Conservation (phyloP, 2,888 invertebrate species). For the Brenthis ino region DNA sequence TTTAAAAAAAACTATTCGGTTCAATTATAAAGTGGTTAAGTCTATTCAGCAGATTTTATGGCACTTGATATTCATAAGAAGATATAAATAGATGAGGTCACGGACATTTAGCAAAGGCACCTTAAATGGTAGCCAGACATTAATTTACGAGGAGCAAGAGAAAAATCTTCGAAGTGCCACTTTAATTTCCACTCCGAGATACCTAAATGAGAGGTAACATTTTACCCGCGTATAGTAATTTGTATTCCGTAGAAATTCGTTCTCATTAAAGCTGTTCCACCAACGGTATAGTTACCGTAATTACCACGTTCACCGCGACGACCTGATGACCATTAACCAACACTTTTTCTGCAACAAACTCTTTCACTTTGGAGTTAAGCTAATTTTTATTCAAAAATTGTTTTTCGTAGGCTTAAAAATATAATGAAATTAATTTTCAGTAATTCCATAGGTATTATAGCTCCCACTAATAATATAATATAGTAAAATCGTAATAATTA, state of each 20-base stretch:
- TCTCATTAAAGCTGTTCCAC: constrained; percentile 39
- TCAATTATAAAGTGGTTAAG: too few species aligned
- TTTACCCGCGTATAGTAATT: constrained; percentile 41
- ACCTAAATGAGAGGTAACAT: constrained; percentile 42
- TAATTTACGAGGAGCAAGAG: constrained; percentile 39
- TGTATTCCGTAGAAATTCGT: constrained; percentile 42
- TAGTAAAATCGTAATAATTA: background rate
- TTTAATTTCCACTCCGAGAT: constrained; percentile 39
- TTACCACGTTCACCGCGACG: constrained; percentile 36
- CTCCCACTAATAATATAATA: too few species aligned
- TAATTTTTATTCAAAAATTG: constrained; percentile 25
- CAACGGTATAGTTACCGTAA: constrained; percentile 35
- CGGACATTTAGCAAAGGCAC: constrained; percentile 16
- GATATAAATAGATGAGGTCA: constrained; percentile 5
- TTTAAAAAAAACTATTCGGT: too few species aligned
- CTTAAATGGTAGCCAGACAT: constrained; percentile 26
- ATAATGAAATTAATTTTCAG: background rate
- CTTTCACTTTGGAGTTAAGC: constrained; percentile 21
- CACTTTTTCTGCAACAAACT: constrained; percentile 30
- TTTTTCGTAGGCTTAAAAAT: background rate
- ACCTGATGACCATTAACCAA: constrained; percentile 31
- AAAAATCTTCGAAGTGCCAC: constrained; percentile 38
- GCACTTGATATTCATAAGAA: background rate
- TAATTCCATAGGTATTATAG: too few species aligned
- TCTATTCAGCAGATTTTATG: background rate